Base-by-base conservation (phyloP, 1,140 invertebrate species). In the Drosophila kikkawai region DNA sequence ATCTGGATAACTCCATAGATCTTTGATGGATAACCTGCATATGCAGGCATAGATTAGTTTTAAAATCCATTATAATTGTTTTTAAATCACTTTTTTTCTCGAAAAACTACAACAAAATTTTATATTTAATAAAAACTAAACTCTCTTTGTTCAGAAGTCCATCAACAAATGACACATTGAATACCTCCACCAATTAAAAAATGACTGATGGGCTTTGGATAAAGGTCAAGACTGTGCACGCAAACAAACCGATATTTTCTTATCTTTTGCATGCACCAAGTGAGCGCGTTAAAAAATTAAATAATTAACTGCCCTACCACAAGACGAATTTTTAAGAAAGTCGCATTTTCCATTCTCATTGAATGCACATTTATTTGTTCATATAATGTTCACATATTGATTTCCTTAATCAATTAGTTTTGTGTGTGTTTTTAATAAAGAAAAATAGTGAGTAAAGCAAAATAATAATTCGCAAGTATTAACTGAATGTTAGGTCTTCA, bases 221-320 rank as follows among this genome's bases (percentile, higher is more conserved):
- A 64, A 64, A 56, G 48, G 12, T 56, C 48, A 56, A 64, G 7
- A 34, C 48, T 32, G 61, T 56, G 13, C 61, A 64, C 61, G 61
- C 36, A 26, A 36, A 41, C 34, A n/a, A 5, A 1, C 3, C 12
- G 50, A 56, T 42, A 42, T 56, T 64, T 64, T 55, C 22, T 56
- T 56, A 56, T 64, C 50, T 19, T 15, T 64, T 56, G 34, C 45
- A 42, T 64, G 61, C 50, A 42, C n/a, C 26, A 19, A 34, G 9
- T 32, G 37, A 56, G 39, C 17, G 15, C 19, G 22, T 2, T 5
- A 37, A 53, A 55, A 15, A 19, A n/a, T 22, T 6, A 53, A 26
- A 11, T n/a, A 2, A 22, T 41, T 19, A 32, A 64, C 61, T 56
- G 51, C 34, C 61, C 61, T 64, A 55, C 34, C 61, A 12, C 61